These are phyloP conservation scores for Ceratotherium simum DNA, from an alignment of 2,113 vertebrate genomes.

Conservation along the genomic window DNA sequence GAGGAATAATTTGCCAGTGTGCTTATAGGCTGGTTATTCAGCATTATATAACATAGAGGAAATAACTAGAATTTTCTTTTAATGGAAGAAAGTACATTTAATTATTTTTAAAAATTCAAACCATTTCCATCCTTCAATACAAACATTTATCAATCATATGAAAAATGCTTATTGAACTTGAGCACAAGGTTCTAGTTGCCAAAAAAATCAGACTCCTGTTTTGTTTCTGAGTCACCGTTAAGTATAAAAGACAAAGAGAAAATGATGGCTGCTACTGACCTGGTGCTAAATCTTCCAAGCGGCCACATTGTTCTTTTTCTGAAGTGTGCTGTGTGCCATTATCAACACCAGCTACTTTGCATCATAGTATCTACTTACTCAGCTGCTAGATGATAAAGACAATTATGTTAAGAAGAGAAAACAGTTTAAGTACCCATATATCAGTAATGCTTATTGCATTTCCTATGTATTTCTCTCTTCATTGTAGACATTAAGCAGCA, in stretches of 20 bases:
- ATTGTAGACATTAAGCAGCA: slow-evolving; percentile 23
- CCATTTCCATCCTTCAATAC: slow-evolving; percentile 11
- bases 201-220: neutral
- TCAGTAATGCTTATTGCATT: slow-evolving; percentile 58
- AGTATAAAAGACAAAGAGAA: slow-evolving; percentile 1
- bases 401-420: slow-evolving; percentile 41
- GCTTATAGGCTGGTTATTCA: neutral
- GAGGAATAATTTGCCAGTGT: neutral
- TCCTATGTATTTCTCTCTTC: slow-evolving; percentile 53
- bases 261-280: neutral
- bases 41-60: neutral
- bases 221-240: neutral
- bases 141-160: neutral
- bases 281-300: neutral
- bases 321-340: neutral
- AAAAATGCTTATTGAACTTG: slow-evolving; percentile 25
- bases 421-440: slow-evolving; percentile 32
- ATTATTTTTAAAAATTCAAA: slow-evolving; percentile 20
- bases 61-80: neutral
- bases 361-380: neutral
- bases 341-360: neutral
- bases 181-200: slow-evolving; percentile 6
- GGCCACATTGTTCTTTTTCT: neutral
- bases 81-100: neutral
- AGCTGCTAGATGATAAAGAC: slow-evolving; percentile 32